Base-by-base conservation (phyloP, 2,797 vertebrate species). In the Heterohyrax brucei region DNA sequence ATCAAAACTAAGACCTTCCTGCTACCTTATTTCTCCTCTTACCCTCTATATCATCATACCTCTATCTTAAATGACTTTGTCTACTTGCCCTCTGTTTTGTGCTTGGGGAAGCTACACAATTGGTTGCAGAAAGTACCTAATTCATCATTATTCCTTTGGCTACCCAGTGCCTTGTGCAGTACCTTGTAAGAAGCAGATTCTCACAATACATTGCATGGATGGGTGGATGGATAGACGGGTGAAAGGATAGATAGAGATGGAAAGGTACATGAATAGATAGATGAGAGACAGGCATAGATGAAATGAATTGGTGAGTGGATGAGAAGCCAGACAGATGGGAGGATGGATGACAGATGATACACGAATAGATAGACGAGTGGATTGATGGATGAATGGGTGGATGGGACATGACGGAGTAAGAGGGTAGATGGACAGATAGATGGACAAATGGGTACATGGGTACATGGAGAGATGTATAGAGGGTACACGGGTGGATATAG, bases 31-130 rank as follows among this genome's bases (percentile, higher is more conserved):
- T 61, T 24, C n/a, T 64, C 56, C 91, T 46, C 14, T 30, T 24
- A 22, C 39, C 30, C 16, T 39, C 24, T 22, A 6, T 26, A 22
- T 68, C 28, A 18, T 13, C 64, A 30, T 1, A 1, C 22, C 28
- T 91, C 33, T 33, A 2, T 24, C 82, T 91, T 86, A 75, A 93
- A 64, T 87, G 39, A 39, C 39, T 39, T 73, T 81, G 26, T 66
- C 24, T 68, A 18, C 59, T 64, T 66, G 19, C 6, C 21, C 6
- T 56, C 70, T 61, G 83, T 30, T 68, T 46, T 87, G 77, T 64
- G 48, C 44, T 0, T 33, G 62, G 44, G 30, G 6, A 10, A 46
- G 3, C 61, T 68, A 14, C 50, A 50, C 62, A 44, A 68, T 88
- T 89, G 5, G 39, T 44, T 50, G 28, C 56, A 61, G 72, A 61